Base-by-base conservation (phyloP, 2,888 invertebrate species). In the Oscheius sp. region DNA sequence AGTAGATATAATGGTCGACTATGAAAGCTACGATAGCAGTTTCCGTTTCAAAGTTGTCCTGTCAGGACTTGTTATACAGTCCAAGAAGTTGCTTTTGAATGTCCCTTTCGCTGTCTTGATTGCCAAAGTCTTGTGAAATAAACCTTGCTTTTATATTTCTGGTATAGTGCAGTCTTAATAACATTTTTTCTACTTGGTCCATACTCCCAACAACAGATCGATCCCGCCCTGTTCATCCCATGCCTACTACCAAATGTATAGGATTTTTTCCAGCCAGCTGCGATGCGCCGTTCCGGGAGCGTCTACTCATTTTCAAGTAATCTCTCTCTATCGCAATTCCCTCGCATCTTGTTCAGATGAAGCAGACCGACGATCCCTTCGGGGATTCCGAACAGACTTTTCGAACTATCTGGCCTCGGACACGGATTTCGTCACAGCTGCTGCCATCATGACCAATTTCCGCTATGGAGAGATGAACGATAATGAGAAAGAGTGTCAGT, bases 401-500 rank as follows among this genome's bases (percentile, higher is more conserved):
- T 80, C 79, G 2, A 80, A 79, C 29, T 83, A 83, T 76, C 62
- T 84, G 47, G 81, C 84, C 2, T 76, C 78, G 63, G 84, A 84
- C 50, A 84, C 84, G 1, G 80, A 84, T 65, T 77, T 83, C 51
- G 57, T 84, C n/a, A 76, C 76, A 42, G 81, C 78, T 0, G 76
- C 82, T 0, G 81, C 80, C 55, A 83, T 84, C 21, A 76, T 81
- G 75, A 79, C 79, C 32, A 76, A 74, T 0, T 82, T 77, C 65
- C 77, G 74, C 10, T 80, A 84, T 65, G 84, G 83, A 11, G 84
- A 84, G 48, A 79, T 78, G 63, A 84, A 84, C 66, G 79, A 80
- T 51, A 81, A 84, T 62, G 79, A 83, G 21, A 84, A 84, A 51
- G 84, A 81, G 70, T 75, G 79, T 58, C 83, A 86, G 62, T 86